Evolutionary conservation across 2,113 vertebrate genomes (phyloP).

Genomic region (Stigmatopora nigra): DNA sequence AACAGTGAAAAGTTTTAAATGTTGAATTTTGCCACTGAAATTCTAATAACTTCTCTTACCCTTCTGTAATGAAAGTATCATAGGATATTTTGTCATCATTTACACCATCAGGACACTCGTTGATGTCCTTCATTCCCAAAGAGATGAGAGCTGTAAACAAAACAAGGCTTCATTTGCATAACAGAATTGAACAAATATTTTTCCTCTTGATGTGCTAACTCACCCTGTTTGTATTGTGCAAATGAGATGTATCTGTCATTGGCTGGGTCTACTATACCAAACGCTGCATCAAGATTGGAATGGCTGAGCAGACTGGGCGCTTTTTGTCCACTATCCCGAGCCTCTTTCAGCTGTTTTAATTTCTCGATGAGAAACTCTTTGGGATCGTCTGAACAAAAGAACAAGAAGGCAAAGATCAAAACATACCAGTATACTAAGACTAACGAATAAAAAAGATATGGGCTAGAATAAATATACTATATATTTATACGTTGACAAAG

Average conservation of each 20-base stretch:
- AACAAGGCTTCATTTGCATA: not conserved
- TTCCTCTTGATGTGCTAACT: conserved; percentile 6
- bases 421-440: not conserved
- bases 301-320: conserved; percentile 57
- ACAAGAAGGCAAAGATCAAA: not conserved
- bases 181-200: not conserved
- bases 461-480: not conserved
- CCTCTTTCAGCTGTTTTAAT: conserved; percentile 54
- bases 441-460: not conserved
- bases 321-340: conserved; percentile 13
- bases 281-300: conserved; percentile 59
- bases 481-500: not conserved
- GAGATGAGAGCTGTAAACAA: conserved; percentile 57
- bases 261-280: conserved; percentile 62
- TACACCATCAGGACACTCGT: conserved; percentile 54
- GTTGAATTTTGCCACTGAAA: not conserved
- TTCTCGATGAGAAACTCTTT: conserved; percentile 62
- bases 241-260: conserved; percentile 53
- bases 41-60: conserved; percentile 49
- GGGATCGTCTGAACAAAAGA: conserved; percentile 53
- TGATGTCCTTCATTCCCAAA: conserved; percentile 61
- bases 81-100: conserved; percentile 61
- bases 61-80: conserved; percentile 63
- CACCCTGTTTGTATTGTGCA: conserved; percentile 66
- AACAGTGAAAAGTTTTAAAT: too few relatives aligned